Percentiles rank a stretch among this genome's conserved stretches.
These are phyloP conservation scores for Acronicta leporina DNA, from an alignment of 2,888 invertebrate species.

Conservation along the genomic window DNA sequence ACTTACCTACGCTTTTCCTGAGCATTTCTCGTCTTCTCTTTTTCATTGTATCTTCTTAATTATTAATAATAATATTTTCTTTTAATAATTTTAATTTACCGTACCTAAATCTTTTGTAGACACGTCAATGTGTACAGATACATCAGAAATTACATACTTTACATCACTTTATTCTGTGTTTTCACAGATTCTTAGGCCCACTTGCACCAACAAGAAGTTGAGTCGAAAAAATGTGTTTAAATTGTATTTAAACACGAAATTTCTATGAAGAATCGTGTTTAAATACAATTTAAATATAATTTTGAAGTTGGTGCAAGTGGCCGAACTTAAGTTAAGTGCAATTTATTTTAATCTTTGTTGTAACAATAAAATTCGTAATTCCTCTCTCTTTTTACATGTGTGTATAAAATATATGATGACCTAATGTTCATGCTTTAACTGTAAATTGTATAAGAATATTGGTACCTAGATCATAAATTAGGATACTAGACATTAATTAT, in stretches of 20 bases:
- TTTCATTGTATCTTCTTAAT: too few species aligned
- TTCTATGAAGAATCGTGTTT: too few species aligned
- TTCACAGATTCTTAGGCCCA: constrained; percentile 20
- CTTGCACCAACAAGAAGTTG: too few species aligned
- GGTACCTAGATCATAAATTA: constrained; percentile 46
- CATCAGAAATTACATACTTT: neutral
- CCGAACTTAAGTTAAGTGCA: too few species aligned
- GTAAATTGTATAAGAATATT: constrained; percentile 55
- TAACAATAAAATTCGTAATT: constrained; percentile 1
- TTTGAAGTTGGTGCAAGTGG: too few species aligned
- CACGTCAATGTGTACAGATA: neutral
- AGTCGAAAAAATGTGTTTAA: too few species aligned
- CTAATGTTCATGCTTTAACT: constrained; percentile 60
- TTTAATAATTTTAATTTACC: neutral
- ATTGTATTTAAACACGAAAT: too few species aligned
- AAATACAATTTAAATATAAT: too few species aligned
- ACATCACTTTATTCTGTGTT: constrained; percentile 37
- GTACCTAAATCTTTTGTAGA: neutral
- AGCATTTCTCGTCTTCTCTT: too few species aligned
- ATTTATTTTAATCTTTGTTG: constrained; percentile 3
- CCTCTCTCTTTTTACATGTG: constrained; percentile 42
- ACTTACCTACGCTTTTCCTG: neutral
- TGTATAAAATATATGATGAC: constrained; percentile 45
- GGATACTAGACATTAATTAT: constrained; percentile 36
- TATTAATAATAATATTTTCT: neutral